Base-by-base conservation (phyloP, 2,797 vertebrate genomes). In the Halcyon badia region DNA sequence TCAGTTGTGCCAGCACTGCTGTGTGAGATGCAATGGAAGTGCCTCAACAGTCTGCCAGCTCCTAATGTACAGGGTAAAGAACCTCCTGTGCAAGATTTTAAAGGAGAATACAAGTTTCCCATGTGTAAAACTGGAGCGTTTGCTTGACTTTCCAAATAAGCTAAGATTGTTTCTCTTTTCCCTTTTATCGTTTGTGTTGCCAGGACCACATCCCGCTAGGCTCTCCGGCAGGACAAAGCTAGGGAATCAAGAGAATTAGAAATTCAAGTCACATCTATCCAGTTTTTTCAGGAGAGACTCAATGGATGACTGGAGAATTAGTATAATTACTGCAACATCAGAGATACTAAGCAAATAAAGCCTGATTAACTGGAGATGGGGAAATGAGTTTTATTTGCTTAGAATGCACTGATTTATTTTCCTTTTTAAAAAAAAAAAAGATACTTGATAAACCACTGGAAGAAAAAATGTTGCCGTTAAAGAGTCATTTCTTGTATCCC, bases 281-380 rank as follows among this genome's bases (percentile, higher is more conserved):
- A 80, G 35, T 94, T 94, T 80, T 15, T 93, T 93, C 68, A 83
- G 83, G 64, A 70, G 18, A 94, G 71, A 70, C 41, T 92, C 89
- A 73, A 1, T 77, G 89, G 83, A 89, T 61, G 83, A 83, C 83
- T 76, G 35, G 56, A 95, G 66, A 94, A 89, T 93, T 89, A 83
- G 56, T 90, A 17, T 90, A 93, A 96, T 93, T 89, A 82, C 83
- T 85, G 52, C 75, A 78, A 60, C 78, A 80, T 72, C 68, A 60
- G 41, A 96, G 64, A 87, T 46, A 89, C 68, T 64, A 68, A 86
- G 82, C 69, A 94, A 92, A 91, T 83, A 95, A 92, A 77, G 30
- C 28, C 57, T 87, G 81, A 87, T 91, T 89, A 90, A 86, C 51
- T 65, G 73, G 65, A 89, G 44, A 26, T 81, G 57, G 33, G 41